phyloP scores from a whole-genome alignment of 2,113 vertebrate genomes.

The Rhinoderma darwinii region DNA sequence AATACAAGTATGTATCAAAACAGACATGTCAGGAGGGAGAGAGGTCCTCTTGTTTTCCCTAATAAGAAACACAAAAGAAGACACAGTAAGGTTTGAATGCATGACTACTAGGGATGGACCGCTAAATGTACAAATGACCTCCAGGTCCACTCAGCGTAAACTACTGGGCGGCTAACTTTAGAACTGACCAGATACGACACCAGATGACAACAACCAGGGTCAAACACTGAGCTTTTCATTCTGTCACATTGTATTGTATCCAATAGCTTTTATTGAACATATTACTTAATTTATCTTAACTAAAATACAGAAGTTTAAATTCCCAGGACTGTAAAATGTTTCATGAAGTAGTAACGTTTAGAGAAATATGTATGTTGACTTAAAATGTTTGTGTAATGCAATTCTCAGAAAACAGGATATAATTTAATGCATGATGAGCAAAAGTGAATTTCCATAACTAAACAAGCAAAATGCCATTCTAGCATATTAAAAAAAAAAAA shows the following conservation, averaged over 20 bases:
- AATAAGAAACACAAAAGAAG: too few relatives aligned
- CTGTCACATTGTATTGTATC: not conserved
- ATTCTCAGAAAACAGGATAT: slow-evolving; percentile 12
- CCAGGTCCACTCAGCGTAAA: too few relatives aligned
- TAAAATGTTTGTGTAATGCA: not conserved
- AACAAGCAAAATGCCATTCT: slow-evolving; percentile 28
- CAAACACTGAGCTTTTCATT: not conserved
- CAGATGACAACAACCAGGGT: not conserved
- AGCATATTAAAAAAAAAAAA: slow-evolving; percentile 20
- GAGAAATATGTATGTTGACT: not conserved
- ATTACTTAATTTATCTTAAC: not conserved
- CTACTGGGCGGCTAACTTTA: not conserved
- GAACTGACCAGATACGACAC: not conserved
- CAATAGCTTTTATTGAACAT: not conserved
- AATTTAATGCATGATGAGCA: slow-evolving; percentile 11
- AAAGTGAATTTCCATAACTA: slow-evolving; percentile 27
- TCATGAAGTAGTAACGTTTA: not conserved
- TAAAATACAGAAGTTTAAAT: not conserved
- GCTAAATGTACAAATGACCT: too few relatives aligned
- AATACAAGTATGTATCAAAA: too few relatives aligned
- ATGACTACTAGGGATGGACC: too few relatives aligned
- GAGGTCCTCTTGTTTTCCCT: too few relatives aligned
- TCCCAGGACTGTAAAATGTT: not conserved
- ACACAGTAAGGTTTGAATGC: too few relatives aligned
- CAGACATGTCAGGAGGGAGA: too few relatives aligned